Evolutionary conservation across 2,113 vertebrate species (phyloP).

Genomic region (Crocuta crocuta): DNA sequence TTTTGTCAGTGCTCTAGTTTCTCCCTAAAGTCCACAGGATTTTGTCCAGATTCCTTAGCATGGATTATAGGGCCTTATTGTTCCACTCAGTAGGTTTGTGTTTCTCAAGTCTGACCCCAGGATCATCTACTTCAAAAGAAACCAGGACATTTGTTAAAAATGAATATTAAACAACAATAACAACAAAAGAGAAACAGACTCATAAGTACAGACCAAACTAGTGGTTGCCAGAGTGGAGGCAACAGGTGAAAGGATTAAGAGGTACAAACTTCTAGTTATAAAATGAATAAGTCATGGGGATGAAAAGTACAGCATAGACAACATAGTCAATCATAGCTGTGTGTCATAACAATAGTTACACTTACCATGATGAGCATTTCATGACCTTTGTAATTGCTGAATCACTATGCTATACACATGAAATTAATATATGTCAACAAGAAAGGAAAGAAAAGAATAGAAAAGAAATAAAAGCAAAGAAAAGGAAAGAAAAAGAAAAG

Average conservation of each 20-base stretch:
- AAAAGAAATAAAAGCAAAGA: neutral
- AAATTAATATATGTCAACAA: neutral
- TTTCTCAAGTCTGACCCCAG: neutral
- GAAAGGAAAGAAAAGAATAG: neutral
- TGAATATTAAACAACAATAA: neutral
- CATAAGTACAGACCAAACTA: neutral
- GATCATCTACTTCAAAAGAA: neutral
- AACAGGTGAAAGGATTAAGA: neutral
- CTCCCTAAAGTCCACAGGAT: neutral
- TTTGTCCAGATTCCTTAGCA: neutral
- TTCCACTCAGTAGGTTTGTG: neutral
- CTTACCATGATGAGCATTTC: neutral
- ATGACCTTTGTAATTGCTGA: neutral
- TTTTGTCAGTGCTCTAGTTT: neutral
- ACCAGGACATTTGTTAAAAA: neutral
- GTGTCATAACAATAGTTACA: neutral
- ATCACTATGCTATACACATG: neutral
- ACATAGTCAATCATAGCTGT: neutral
- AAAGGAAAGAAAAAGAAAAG: neutral
- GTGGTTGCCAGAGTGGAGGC: neutral
- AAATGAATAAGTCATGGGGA: neutral
- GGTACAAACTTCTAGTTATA: neutral
- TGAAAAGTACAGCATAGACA: neutral
- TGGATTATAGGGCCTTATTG: neutral
- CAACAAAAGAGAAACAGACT: neutral